Evolutionary conservation across 2,888 invertebrate species (phyloP).

Genomic region (Amiota mariae): DNA sequence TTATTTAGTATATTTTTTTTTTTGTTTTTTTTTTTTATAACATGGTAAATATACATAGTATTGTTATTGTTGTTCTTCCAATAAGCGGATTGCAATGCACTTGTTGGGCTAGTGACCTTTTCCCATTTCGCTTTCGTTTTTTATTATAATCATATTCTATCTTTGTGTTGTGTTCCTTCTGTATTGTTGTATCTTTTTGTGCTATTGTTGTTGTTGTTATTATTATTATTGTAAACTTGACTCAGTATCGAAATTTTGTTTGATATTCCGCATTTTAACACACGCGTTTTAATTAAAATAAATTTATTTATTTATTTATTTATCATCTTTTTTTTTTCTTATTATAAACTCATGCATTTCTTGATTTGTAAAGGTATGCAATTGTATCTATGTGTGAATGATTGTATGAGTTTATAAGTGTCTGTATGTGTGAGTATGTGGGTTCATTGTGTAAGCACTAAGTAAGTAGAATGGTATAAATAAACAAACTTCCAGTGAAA

Average conservation of each 20-base stretch:
- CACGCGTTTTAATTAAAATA: slow-evolving; percentile 13
- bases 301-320: not conserved
- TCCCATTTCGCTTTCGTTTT: slow-evolving; percentile 10
- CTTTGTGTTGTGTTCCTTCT: too few relatives aligned
- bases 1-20: too few relatives aligned
- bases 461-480: too few relatives aligned
- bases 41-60: not conserved
- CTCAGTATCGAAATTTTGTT: not conserved
- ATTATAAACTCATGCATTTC: not conserved
- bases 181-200: slow-evolving; percentile 3
- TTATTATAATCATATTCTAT: not conserved
- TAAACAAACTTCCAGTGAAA: not conserved
- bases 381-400: not conserved
- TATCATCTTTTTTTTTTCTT: not conserved
- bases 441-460: too few relatives aligned
- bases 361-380: not conserved
- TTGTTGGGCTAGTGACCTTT: slow-evolving; percentile 32
- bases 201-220: not conserved
- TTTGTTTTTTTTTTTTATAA: slow-evolving; percentile 1
- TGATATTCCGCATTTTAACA: slow-evolving; percentile 22
- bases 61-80: not conserved
- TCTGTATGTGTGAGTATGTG: not conserved
- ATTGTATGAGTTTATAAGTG: not conserved
- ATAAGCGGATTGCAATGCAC: not conserved
- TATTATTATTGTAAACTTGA: not conserved